phyloP scores from a whole-genome alignment of 2,113 vertebrate species.

The Pavo muticus region DNA sequence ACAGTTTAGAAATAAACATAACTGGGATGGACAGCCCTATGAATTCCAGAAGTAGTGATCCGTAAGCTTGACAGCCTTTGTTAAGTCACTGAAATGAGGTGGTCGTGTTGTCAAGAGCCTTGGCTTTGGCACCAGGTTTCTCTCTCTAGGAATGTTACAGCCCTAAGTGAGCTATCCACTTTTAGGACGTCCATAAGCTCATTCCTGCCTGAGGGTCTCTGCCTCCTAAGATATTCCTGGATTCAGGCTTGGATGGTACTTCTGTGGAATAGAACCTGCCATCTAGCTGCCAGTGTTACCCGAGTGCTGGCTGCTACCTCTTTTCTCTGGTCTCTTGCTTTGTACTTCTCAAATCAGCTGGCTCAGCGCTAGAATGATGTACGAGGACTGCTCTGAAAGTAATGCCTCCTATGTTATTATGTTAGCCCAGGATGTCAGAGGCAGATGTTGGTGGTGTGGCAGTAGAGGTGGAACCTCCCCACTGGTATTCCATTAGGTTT shows the following conservation, averaged over 20 bases:
- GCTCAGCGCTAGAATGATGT: not conserved
- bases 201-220: not conserved
- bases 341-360: not conserved
- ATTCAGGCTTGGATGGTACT: not conserved
- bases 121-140: not conserved
- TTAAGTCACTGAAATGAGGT: not conserved
- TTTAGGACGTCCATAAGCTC: not conserved
- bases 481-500: too few relatives aligned
- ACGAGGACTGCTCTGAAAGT: too few relatives aligned
- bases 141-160: not conserved
- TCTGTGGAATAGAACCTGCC: conserved; percentile 15
- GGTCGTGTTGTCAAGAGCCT: not conserved
- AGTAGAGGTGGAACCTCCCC: too few relatives aligned
- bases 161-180: not conserved
- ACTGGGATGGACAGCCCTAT: not conserved
- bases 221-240: not conserved
- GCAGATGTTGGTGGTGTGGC: too few relatives aligned
- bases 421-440: too few relatives aligned
- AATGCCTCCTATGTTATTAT: too few relatives aligned
- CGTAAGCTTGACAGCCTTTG: not conserved
- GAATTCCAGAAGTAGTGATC: not conserved
- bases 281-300: conserved; percentile 5
- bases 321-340: not conserved
- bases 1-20: not conserved
- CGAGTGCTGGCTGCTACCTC: not conserved